Percentiles rank a stretch among this genome's conserved stretches.
These are phyloP conservation scores for Melanotaenia nigrans DNA, from an alignment of 2,797 vertebrate species.

Conservation along the genomic window DNA sequence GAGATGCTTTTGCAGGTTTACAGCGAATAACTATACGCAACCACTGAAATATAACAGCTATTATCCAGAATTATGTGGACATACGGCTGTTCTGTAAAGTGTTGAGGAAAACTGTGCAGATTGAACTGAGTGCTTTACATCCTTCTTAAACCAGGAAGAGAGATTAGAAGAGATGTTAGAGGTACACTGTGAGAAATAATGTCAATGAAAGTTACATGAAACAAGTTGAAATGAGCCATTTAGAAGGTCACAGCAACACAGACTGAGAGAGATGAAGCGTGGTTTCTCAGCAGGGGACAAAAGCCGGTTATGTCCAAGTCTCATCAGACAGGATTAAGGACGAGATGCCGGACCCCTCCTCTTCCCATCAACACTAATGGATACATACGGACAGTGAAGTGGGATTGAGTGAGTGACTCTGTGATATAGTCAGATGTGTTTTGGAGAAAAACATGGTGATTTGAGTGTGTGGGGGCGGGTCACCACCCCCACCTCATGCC, in stretches of 20 bases:
- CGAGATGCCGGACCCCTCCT: conserved; percentile 69
- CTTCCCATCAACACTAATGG: conserved; percentile 41
- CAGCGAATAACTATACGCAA: conserved; percentile 1
- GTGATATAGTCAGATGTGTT: conserved; percentile 2
- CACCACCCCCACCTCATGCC: conserved; percentile 14
- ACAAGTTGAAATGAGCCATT: conserved; percentile 17
- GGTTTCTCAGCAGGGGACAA: conserved; percentile 72
- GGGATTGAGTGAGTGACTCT: conserved; percentile 55
- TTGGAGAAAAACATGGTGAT: conserved; percentile 14
- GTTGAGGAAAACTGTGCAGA: conserved; percentile 41
- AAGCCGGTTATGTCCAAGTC: conserved; percentile 73
- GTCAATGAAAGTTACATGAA: conserved; percentile 36
- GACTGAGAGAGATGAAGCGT: conserved; percentile 34
- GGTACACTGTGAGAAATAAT: not conserved
- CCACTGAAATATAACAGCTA: conserved; percentile 26
- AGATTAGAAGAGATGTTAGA: not conserved
- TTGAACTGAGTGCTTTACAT: conserved; percentile 41
- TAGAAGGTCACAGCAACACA: conserved; percentile 27
- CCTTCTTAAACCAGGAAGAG: not conserved
- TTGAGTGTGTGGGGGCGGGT: no score
- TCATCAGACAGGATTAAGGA: conserved; percentile 81
- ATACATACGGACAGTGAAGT: conserved; percentile 43
- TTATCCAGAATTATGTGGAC: conserved; percentile 16
- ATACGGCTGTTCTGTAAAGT: conserved; percentile 10
- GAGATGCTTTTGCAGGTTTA: conserved; percentile 20